Conservation (phyloP, 2,113 vertebrate species). For the Sylvia atricapilla region DNA sequence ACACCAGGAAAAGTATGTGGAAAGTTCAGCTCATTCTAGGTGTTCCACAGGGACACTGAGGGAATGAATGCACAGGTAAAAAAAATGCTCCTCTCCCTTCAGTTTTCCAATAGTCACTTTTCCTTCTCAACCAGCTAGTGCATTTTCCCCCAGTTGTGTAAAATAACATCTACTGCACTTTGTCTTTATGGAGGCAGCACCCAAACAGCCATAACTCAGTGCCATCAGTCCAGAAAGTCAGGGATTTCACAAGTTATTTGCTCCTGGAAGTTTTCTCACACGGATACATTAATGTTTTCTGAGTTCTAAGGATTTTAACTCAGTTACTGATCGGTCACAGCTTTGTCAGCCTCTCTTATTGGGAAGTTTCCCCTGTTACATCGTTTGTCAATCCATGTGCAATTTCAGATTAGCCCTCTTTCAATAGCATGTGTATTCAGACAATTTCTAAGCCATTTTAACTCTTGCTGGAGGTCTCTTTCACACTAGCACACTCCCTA, state of each 20-base stretch:
- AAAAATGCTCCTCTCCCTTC: neutral
- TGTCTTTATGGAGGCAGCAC: neutral
- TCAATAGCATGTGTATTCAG: neutral
- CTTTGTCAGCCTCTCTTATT: neutral
- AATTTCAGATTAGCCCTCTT: neutral
- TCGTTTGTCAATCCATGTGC: neutral
- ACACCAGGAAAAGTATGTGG: conserved; percentile 29
- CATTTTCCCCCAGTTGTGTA: neutral
- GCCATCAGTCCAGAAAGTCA: neutral
- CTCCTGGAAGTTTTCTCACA: neutral
- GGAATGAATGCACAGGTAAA: neutral
- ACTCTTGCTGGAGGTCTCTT: neutral
- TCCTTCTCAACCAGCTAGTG: neutral
- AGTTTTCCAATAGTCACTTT: neutral
- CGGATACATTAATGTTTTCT: neutral
- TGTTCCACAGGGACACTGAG: neutral
- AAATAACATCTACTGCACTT: neutral
- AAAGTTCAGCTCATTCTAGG: conserved; percentile 12
- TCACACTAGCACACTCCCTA: neutral
- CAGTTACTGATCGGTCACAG: neutral
- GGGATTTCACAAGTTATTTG: neutral
- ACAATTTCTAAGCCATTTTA: neutral
- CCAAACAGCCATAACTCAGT: neutral
- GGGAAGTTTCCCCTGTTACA: neutral
- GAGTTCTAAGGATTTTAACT: neutral